Percentiles rank a stretch among this genome's conserved stretches.
Evolutionary conservation across 1,140 invertebrate genomes (phyloP).

Genomic region (Chironomus striatipennis): DNA sequence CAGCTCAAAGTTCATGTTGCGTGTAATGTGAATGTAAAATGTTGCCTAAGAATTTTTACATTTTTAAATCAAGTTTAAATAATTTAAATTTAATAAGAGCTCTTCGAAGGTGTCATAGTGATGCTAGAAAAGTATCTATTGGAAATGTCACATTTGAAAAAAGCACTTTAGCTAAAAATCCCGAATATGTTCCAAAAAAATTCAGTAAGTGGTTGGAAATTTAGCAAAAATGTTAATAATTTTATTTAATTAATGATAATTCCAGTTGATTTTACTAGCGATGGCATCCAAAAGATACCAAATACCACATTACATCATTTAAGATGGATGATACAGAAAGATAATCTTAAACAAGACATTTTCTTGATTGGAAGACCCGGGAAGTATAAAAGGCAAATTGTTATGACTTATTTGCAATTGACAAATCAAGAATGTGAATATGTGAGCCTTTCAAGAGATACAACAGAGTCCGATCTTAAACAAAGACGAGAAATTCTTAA

Average conservation of each 20-base stretch:
- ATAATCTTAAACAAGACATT: slow-evolving; percentile 86
- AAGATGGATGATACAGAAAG: slow-evolving; percentile 93
- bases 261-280: slow-evolving; percentile 33
- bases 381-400: slow-evolving; percentile 57
- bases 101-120: neutral
- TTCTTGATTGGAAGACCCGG: slow-evolving; percentile 90
- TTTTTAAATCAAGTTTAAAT: neutral
- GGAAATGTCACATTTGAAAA: slow-evolving; percentile 63
- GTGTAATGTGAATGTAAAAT: neutral
- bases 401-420: slow-evolving; percentile 80
- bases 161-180: slow-evolving; percentile 49
- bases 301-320: slow-evolving; percentile 75
- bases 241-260: slow-evolving; percentile 24
- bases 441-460: slow-evolving; percentile 87
- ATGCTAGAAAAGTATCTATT: slow-evolving; percentile 54
- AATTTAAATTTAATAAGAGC: neutral
- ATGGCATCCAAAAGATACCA: slow-evolving; percentile 44
- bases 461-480: slow-evolving; percentile 94
- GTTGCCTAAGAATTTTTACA: neutral
- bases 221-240: slow-evolving; percentile 28
- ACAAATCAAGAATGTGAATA: slow-evolving; percentile 87
- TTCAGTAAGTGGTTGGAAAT: slow-evolving; percentile 57
- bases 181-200: slow-evolving; percentile 73
- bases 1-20: neutral
- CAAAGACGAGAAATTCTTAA: slow-evolving; percentile 84